Evolutionary conservation across 2,888 invertebrate species (phyloP), one percentile per base, ranked within the genome.

Genomic region (Xiphydria camelus): DNA sequence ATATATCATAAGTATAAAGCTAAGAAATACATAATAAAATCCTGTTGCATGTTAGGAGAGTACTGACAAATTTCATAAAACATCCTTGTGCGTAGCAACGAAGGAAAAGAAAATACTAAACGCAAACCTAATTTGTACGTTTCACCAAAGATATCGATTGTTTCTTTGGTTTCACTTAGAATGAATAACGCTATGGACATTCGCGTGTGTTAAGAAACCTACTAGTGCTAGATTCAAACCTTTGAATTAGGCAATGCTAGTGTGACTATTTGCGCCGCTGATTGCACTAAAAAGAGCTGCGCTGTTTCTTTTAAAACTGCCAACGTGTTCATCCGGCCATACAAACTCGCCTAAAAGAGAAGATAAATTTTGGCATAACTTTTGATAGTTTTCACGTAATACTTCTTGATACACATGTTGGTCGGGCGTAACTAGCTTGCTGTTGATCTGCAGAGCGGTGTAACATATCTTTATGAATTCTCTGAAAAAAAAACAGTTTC

Each of bases 371-470:
- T 85, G 83, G 62, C 91, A 91, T 39, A 95, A 80, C 64, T 93
- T 92, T 66, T 87, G 87, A 77, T 91, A 94, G 76, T 94, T 94
- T 31, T 87, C 82, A 59, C 89, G 86, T 22, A 96, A 77, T 4
- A 89, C 90, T 68, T 91, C 90, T 68, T 97, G 97, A 72, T 97
- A 97, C 58, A 94, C 90, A 38, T 87, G 84, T 75, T 96, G 96
- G 76, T 96, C 96, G 2, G 86, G 83, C 50, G 86, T 85, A 62
- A 97, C 91, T 53, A 96, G 83, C 61, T 89, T 88, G 29, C 88
- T 88, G 77, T 97, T 97, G 41, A 94, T 82, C 68, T 92, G 90
- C 26, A 97, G 77, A 0, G 94, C 96, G 4, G 90, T 87, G 64
- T 91, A 90, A 75, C 95, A 95, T 32, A 94, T 87, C 51, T 88